Percentiles rank a stretch among this genome's conserved stretches.
Evolutionary conservation across 2,797 vertebrate species (phyloP).

Genomic region (Catamblyrhynchus diadema): DNA sequence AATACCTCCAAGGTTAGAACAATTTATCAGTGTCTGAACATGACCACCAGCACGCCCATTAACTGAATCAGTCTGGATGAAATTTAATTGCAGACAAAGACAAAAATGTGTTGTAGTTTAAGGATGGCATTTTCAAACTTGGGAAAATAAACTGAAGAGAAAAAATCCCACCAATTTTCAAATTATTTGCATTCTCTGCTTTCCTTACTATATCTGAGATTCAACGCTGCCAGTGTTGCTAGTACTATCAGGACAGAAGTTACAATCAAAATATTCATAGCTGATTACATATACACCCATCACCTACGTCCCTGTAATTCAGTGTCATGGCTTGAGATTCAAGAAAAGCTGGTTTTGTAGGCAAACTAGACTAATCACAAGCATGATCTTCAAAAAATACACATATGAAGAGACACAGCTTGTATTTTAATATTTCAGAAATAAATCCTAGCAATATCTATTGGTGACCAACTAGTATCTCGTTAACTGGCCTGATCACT

Average conservation of each 20-base stretch:
- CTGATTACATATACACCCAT: not conserved
- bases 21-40: constrained; percentile 2
- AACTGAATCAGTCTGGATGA: not conserved
- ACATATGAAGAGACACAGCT: not conserved
- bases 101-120: not conserved
- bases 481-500: not conserved
- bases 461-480: not conserved
- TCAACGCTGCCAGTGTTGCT: not conserved
- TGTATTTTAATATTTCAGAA: not conserved
- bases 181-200: constrained; percentile 17
- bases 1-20: not conserved
- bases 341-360: not conserved
- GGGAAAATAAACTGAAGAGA: not conserved
- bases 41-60: not conserved
- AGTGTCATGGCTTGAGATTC: not conserved
- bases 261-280: not conserved
- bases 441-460: not conserved
- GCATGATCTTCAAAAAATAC: not conserved
- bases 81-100: constrained; percentile 16
- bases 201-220: not conserved
- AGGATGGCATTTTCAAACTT: not conserved
- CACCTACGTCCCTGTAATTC: not conserved
- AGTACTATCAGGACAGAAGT: not conserved
- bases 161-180: not conserved
- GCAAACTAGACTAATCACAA: not conserved